A percentile compares a stretch with the other conserved stretches of the same genome.
These are phyloP conservation scores for Porites australiensis DNA, from an alignment of 64 coral and sea anemone species.

Conservation along the genomic window DNA sequence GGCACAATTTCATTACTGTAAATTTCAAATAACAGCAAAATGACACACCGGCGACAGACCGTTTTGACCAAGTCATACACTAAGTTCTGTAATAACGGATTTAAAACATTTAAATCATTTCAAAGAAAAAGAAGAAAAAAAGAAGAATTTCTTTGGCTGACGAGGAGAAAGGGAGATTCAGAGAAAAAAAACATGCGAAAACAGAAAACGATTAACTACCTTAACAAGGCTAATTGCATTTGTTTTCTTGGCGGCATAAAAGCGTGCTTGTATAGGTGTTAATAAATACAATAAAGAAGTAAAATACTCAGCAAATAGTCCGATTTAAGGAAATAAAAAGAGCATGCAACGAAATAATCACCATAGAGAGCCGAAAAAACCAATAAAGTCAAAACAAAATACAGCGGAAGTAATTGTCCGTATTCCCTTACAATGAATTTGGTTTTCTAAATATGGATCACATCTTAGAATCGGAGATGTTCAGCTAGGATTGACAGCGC, in stretches of 20 bases:
- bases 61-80: no score
- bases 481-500: background rate
- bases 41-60: background rate
- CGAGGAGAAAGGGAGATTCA: no score
- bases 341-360: conserved; percentile 31
- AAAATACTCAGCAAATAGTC: conserved; percentile 15
- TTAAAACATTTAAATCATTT: no score
- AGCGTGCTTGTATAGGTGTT: background rate
- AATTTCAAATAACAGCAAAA: background rate
- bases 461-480: background rate
- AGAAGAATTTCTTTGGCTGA: no score
- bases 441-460: background rate
- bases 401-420: background rate
- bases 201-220: background rate
- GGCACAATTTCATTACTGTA: background rate
- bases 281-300: conserved; percentile 1
- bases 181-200: background rate
- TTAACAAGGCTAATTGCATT: conserved; percentile 5
- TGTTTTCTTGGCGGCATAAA: conserved; percentile 23
- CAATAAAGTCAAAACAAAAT: background rate
- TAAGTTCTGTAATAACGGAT: no score
- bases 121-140: background rate
- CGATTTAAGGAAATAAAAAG: conserved; percentile 22
- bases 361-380: background rate
- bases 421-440: background rate